Conservation (phyloP, 2,888 invertebrate species). For the Rapana venosa region DNA sequence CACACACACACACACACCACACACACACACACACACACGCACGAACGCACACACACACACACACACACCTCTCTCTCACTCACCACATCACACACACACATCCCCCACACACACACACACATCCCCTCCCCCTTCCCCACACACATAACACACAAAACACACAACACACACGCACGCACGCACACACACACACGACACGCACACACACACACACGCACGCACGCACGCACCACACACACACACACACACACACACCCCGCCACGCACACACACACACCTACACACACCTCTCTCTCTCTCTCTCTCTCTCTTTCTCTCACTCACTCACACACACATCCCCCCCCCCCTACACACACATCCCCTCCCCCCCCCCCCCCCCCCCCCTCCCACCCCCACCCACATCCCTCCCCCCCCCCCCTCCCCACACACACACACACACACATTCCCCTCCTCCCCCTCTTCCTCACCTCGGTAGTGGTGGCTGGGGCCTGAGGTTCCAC, state of each 20-base stretch:
- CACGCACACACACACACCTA: not conserved
- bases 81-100: not conserved
- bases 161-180: no score
- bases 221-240: not conserved
- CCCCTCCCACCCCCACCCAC: not conserved
- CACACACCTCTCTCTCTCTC: not conserved
- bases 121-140: no score
- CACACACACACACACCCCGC: not conserved
- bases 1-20: conserved; percentile 11
- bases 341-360: not conserved
- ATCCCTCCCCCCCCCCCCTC: not conserved
- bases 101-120: no score
- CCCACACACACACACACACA: not conserved
- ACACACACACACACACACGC: conserved; percentile 1
- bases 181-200: not conserved
- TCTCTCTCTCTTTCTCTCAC: not conserved
- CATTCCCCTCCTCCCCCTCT: not conserved
- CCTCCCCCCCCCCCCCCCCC: not conserved
- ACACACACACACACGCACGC: not conserved
- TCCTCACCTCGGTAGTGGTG: conserved; percentile 58
- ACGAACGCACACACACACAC: not conserved
- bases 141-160: no score
- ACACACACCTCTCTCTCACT: not conserved
- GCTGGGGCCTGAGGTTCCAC: conserved; percentile 60
- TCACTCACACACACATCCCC: not conserved